Conservation (phyloP, 2,113 vertebrate genomes). For the Tetraodon nigroviridis region DNA sequence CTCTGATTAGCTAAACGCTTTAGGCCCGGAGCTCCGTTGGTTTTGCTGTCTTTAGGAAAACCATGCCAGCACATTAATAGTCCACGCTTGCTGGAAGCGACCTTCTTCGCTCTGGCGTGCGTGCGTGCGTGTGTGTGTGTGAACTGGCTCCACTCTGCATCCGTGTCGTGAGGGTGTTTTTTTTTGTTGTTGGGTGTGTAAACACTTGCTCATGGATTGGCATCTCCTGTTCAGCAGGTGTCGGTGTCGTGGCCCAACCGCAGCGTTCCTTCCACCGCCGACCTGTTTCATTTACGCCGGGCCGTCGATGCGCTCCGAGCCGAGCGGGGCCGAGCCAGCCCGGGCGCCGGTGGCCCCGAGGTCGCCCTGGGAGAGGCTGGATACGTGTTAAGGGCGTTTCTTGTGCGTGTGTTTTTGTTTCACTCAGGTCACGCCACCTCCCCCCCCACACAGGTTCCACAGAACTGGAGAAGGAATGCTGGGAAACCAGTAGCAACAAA, state of each 20-base stretch:
- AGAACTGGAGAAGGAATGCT: conserved; percentile 31
- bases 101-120: no score
- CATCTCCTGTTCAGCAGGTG: not conserved
- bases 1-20: no score
- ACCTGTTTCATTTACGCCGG: not conserved
- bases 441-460: not conserved
- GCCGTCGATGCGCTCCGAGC: not conserved
- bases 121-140: no score
- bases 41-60: no score
- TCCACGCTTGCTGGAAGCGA: no score
- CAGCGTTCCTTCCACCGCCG: not conserved
- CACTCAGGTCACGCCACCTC: conserved; percentile 6
- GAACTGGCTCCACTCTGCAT: no score
- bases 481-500: conserved; percentile 30
- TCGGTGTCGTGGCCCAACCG: not conserved
- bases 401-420: conserved; percentile 6
- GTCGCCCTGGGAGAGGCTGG: conserved; percentile 10
- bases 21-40: no score
- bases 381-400: not conserved
- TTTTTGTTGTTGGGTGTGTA: not conserved
- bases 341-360: not conserved
- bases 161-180: no score
- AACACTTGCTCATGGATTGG: not conserved
- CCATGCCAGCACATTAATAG: no score
- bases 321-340: not conserved